Percentiles rank a stretch among this genome's conserved stretches.
phyloP scores from a whole-genome alignment of 2,113 vertebrate species.

The Crotophaga sulcirostris region DNA sequence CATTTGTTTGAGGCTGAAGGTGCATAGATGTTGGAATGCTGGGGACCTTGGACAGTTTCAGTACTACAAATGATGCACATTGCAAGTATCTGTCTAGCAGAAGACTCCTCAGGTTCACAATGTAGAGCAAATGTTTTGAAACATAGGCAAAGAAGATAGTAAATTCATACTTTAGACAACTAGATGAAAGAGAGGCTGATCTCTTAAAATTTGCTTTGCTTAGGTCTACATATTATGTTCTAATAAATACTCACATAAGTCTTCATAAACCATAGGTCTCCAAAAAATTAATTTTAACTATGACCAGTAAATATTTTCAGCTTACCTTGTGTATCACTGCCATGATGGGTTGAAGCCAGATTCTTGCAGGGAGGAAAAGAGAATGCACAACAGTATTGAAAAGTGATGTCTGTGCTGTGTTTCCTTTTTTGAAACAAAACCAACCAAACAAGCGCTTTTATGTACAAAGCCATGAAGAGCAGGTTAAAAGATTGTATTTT shows the following conservation, averaged over 20 bases:
- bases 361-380: not conserved
- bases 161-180: not conserved
- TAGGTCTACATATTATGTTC: not conserved
- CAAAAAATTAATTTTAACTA: not conserved
- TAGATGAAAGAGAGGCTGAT: not conserved
- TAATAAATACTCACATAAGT: not conserved
- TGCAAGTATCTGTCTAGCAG: not conserved
- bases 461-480: not conserved
- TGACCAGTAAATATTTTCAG: not conserved
- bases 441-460: not conserved
- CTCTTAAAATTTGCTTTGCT: not conserved
- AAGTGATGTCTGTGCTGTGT: not conserved
- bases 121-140: not conserved
- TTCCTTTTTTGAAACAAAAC: not conserved
- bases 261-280: not conserved
- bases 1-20: not conserved
- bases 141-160: not conserved
- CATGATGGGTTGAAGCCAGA: not conserved
- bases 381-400: not conserved
- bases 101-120: not conserved
- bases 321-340: not conserved
- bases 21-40: not conserved
- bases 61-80: not conserved
- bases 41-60: not conserved
- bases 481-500: not conserved